Base-by-base conservation (phyloP, 2,888 invertebrate species). In the Bombyx huttoni region DNA sequence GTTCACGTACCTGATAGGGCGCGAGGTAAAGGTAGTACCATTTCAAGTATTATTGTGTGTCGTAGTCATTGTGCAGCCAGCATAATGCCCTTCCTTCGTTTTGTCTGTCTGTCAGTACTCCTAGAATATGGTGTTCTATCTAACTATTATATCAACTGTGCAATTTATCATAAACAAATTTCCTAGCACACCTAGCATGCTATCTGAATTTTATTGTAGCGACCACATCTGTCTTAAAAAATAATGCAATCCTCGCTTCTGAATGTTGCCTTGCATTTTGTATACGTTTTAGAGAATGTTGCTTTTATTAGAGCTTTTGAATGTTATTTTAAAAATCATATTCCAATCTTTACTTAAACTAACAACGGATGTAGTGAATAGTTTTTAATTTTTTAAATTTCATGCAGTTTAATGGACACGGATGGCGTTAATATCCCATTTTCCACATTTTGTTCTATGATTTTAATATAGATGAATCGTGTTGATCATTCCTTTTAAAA, bases 1-100 rank as follows among this genome's bases (percentile, higher is more conserved):
- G 58, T 99, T 99, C 89, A 98, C 99, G 47, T 99, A 98, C 90
- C 91, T 99, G 70, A 98, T 99, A 84, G 99, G 98, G 59, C 92
- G 95, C 75, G 96, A 97, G 89, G 89, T 89, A 87, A 87, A 86
- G 93, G 93, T 68, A 87, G 86, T 87, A 88, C 85, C 85, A 86
- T 79, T 85, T 81, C 87, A 83, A 83, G 87, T 86, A 79, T 83
- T 87, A 87, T 83, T 87, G 88, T 81, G 84, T 87, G 85, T 85
- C 65, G 84, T 88, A 87, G 83, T 79, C 87, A 83, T 86, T 88
- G 88, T 86, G 87, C 84, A 81, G 78, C 81, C 84, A 78, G 86
- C 86, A 87, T 85, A 87, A 87, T 84, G 85, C 73, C 76, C 72
- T 78, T 76, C 81, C 75, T 68, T 75, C 73, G 70, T 75, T 12